Percentiles rank a stretch among this genome's conserved stretches.
Evolutionary conservation across 2,113 vertebrate genomes (phyloP).

Genomic region (Crotalus tigris): DNA sequence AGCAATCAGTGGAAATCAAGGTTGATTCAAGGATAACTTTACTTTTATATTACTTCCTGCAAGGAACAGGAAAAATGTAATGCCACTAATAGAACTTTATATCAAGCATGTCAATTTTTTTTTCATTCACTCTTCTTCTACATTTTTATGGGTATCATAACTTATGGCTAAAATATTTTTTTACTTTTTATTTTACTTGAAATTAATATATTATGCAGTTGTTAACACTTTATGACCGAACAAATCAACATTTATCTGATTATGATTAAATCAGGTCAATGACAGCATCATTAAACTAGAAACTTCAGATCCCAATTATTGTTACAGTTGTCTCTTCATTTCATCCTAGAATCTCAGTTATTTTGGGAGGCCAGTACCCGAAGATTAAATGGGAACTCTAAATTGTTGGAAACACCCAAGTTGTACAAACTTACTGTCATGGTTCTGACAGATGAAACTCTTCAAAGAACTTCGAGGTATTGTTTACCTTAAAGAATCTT

Average conservation of each 20-base stretch:
- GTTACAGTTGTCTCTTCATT: neutral
- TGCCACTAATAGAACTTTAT: neutral
- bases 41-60: neutral
- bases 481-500: too few species aligned
- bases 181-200: neutral
- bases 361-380: neutral
- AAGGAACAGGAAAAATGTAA: neutral
- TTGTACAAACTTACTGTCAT: neutral
- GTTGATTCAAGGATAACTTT: neutral
- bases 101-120: neutral
- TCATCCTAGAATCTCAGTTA: neutral
- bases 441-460: too few species aligned
- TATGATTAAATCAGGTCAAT: too few species aligned
- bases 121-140: neutral
- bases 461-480: too few species aligned
- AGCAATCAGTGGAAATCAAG: neutral
- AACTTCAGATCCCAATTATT: neutral
- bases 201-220: neutral
- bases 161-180: neutral
- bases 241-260: neutral
- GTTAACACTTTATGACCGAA: neutral
- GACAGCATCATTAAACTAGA: neutral
- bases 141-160: neutral
- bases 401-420: neutral
- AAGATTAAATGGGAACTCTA: neutral